Evolutionary conservation across 2,797 vertebrate species (phyloP).

Genomic region (Falco concolor): DNA sequence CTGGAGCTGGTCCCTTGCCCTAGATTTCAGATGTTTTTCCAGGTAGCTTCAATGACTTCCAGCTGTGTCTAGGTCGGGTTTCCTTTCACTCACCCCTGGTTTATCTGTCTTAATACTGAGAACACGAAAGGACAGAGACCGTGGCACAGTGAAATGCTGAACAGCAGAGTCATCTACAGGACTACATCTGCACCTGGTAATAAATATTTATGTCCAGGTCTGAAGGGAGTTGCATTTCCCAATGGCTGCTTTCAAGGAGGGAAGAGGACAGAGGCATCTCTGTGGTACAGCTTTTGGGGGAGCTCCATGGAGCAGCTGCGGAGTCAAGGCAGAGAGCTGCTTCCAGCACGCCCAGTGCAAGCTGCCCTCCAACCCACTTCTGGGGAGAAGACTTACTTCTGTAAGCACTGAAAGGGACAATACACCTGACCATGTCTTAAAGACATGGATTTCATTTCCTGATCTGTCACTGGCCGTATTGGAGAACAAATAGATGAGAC

Average conservation of each 20-base stretch:
- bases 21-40: background rate
- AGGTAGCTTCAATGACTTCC: background rate
- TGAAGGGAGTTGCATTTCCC: background rate
- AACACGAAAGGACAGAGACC: background rate
- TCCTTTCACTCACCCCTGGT: background rate
- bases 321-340: background rate
- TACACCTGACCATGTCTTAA: background rate
- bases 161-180: background rate
- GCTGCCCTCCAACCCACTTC: background rate
- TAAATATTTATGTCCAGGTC: background rate
- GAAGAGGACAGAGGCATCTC: background rate
- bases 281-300: background rate
- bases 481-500: background rate
- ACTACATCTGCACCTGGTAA: background rate
- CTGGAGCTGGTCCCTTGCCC: background rate
- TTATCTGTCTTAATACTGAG: background rate
- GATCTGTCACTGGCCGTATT: background rate
- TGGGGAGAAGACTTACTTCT: background rate
- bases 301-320: background rate
- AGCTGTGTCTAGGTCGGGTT: background rate
- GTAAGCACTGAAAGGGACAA: background rate
- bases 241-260: background rate
- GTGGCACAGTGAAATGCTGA: rapidly evolving
- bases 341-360: background rate
- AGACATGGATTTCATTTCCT: background rate